Evolutionary conservation across 1,140 invertebrate genomes (phyloP), one percentile per base, ranked within the genome.

Genomic region (Coelopa frigida): DNA sequence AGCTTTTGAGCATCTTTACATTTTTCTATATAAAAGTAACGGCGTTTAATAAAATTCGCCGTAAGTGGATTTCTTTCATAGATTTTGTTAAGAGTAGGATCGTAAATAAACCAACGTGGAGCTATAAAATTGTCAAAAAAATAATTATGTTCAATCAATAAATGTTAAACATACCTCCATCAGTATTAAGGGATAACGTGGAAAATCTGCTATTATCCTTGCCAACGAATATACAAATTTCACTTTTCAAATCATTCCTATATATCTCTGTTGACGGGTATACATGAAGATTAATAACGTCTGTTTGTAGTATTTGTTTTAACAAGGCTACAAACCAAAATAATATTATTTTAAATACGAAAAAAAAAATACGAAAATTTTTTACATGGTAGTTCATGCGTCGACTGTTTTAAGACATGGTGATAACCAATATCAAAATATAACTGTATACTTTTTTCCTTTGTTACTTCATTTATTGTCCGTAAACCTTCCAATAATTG

Each of bases 1-100:
- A 97, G 75, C 21, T 81, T 82, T 55, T 80, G 76, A 0, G 90
- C 87, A 76, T 95, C 91, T 70, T 87, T 91, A 37, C 90, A 82
- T 61, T 85, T 87, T 72, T 96, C 92, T 14, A 93, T 78, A 32
- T 92, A 75, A 61, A 79, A 94, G 54, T 83, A 80, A 52, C 91
- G 76, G 55, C 83, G 80, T 70, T 84, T 89, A 15, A 96, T 75
- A 72, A 80, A 81, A 22, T 59, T 60, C 0, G 66, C 54, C 10
- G 61, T 63, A 2, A 68, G 40, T 0, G 67, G 63, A 55, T 67
- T 65, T 14, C 59, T 61, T 5, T 47, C 36, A 14, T 39, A 46
- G 0, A 67, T 21, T n/a, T n/a, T 50, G 29, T 35, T 52, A 0
- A 26, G 31, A 12, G 43, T 29, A 10, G 56, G 56, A 39, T 69